Evolutionary conservation across 2,888 invertebrate genomes (phyloP).

Genomic region (Thecophora atra): DNA sequence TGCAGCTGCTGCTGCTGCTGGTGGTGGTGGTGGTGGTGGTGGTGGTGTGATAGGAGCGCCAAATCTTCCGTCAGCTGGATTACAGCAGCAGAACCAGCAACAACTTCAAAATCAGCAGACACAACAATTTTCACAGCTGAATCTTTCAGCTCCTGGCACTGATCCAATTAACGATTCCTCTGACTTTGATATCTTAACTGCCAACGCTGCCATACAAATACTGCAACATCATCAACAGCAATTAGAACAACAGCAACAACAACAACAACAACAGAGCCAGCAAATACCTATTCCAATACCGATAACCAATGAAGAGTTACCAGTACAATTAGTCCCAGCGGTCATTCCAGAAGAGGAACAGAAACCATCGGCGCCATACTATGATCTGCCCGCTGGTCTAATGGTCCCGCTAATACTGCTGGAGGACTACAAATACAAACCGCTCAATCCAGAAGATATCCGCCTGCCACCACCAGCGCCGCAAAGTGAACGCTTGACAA

Average conservation of each 20-base stretch:
- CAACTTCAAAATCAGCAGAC: conserved; percentile 29
- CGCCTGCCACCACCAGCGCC: conserved; percentile 95
- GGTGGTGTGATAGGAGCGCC: conserved; percentile 48
- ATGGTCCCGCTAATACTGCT: conserved; percentile 97
- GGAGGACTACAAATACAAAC: conserved; percentile 89
- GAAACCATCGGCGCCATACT: conserved; percentile 93
- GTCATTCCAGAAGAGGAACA: conserved; percentile 72
- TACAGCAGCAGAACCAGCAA: conserved; percentile 25
- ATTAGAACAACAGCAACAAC: conserved; percentile 25
- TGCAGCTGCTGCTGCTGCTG: conserved; percentile 4
- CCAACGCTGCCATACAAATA: conserved; percentile 56
- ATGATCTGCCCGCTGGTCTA: conserved; percentile 95
- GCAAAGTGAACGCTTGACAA: conserved; percentile 89
- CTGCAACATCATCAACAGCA: conserved; percentile 55
- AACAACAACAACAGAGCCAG: conserved; percentile 14
- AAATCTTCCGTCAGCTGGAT: conserved; percentile 27
- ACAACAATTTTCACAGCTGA: conserved; percentile 34
- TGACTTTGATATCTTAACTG: conserved; percentile 49
- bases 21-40: too few species aligned
- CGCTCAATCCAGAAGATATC: conserved; percentile 89
- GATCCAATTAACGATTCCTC: conserved; percentile 14
- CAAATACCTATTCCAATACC: conserved; percentile 18
- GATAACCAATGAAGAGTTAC: conserved; percentile 38
- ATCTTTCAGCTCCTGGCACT: background rate
- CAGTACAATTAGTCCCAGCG: conserved; percentile 38